phyloP scores from a whole-genome alignment of 1,140 invertebrate species.

The Microplitis mediator region DNA sequence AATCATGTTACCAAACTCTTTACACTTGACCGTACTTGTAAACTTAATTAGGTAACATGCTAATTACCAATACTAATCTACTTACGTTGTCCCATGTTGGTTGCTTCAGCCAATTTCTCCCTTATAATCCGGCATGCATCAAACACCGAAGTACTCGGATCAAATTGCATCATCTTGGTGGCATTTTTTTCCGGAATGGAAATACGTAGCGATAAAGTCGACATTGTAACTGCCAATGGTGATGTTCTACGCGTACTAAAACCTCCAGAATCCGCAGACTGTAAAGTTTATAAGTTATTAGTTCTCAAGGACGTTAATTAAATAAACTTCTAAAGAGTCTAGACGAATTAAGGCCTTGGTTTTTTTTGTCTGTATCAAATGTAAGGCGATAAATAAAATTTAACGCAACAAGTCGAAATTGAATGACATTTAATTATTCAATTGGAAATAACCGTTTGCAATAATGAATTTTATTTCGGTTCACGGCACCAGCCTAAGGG shows the following conservation, averaged over 20 bases:
- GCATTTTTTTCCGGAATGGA: constrained; percentile 91
- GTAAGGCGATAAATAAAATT: constrained; percentile 13
- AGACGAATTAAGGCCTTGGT: not conserved
- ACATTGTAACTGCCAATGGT: constrained; percentile 62
- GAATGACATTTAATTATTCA: not conserved
- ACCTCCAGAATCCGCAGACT: constrained; percentile 54
- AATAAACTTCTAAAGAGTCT: not conserved
- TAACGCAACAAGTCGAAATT: not conserved
- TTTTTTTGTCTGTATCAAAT: constrained; percentile 9
- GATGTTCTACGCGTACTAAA: constrained; percentile 47
- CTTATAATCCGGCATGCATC: constrained; percentile 94
- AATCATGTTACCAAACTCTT: constrained; percentile 13
- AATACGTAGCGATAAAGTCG: constrained; percentile 91
- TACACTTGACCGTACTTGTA: not conserved
- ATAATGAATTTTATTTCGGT: constrained; percentile 6
- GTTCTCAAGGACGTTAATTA: not conserved
- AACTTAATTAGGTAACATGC: not conserved
- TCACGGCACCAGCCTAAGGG: too few relatives aligned
- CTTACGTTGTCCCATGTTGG: constrained; percentile 81
- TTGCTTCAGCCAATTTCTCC: constrained; percentile 89
- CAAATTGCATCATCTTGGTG: constrained; percentile 97
- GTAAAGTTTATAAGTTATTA: constrained; percentile 2
- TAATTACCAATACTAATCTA: constrained; percentile 33
- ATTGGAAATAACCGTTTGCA: not conserved
- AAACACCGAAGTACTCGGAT: constrained; percentile 90